Evolutionary conservation across 2,888 invertebrate genomes (phyloP), one percentile per base, ranked within the genome.

Genomic region (Bellardia pandia): DNA sequence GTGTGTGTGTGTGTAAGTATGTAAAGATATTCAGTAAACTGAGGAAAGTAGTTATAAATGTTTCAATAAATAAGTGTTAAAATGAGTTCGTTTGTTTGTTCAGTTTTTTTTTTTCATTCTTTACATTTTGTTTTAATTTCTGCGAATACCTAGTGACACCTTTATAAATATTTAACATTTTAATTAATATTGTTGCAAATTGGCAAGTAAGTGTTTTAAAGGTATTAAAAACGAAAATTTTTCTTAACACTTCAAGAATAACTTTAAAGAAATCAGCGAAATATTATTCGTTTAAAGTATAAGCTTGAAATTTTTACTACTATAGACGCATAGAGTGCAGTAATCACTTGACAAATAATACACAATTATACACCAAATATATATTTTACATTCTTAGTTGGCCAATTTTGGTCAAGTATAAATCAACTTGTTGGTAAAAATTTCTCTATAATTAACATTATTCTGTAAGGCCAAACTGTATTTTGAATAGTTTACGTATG

Each of bases 1-100:
- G 13, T 42, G 33, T 13, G 40, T 45, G 30, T 53, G 53, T 64
- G 16, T 6, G 9, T 13, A 4, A 16, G 51, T 64, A 9, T 58
- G 5, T 53, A 16, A 53, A 33, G 14, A 48, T 76, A 60, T 79
- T 79, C 48, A 51, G 60, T 76, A 51, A 62, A 53, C 69, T 60
- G 76, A 13, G 62, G 30, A 69, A 76, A 62, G 58, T 13, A 72
- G 37, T 74, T 84, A 51, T 72, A 78, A 78, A 84, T 84, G 72
- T 68, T 84, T 84, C 66, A 84, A 74, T 78, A 78, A 78, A 78
- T 66, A 84, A 84, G 78, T 84, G 78, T 74, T 78, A 74, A 84
- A 78, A 72, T 74, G 48, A 45, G 71, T 45, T 40, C 48, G 11
- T 68, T 45, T 9, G 48, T 62, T 33, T 1, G 23, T 4, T 48